phyloP scores from a whole-genome alignment of 2,888 invertebrate genomes.

The Macaria notata region DNA sequence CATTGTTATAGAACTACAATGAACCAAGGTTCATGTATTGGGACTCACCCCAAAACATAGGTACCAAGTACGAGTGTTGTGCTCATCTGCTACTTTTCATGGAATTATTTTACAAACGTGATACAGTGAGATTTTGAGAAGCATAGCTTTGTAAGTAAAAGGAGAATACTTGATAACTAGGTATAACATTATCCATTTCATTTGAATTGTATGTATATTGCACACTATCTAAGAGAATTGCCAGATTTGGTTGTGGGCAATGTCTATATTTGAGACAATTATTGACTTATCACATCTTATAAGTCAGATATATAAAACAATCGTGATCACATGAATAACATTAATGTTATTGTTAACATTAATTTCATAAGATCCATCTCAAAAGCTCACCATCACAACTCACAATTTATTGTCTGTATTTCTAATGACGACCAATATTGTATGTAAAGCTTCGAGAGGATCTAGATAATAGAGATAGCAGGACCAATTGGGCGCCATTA shows the following conservation, averaged over 20 bases:
- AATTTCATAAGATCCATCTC: constrained; percentile 9
- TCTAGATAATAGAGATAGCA: constrained; percentile 1
- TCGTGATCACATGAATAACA: background rate
- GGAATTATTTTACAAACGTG: constrained; percentile 3
- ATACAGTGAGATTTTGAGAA: constrained; percentile 12
- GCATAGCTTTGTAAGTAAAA: too few relatives aligned
- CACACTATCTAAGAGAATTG: too few relatives aligned
- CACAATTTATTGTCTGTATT: constrained; percentile 13
- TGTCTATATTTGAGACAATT: too few relatives aligned
- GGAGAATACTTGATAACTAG: too few relatives aligned
- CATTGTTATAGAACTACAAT: too few relatives aligned
- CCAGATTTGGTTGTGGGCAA: too few relatives aligned
- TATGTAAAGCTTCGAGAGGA: constrained; percentile 3
- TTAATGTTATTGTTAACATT: background rate
- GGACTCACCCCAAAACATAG: background rate
- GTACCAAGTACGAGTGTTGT: background rate
- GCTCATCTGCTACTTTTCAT: background rate
- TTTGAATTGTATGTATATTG: too few relatives aligned
- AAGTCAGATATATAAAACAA: too few relatives aligned
- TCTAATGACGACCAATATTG: constrained; percentile 3
- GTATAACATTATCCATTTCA: too few relatives aligned
- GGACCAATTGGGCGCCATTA: constrained; percentile 2
- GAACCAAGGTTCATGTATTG: too few relatives aligned
- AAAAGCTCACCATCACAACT: constrained; percentile 12
- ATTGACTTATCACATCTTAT: too few relatives aligned